Percentiles rank a stretch among this genome's conserved stretches.
Evolutionary conservation across 1,140 invertebrate species (phyloP).

Genomic region (Cardiocondyla obscurior): DNA sequence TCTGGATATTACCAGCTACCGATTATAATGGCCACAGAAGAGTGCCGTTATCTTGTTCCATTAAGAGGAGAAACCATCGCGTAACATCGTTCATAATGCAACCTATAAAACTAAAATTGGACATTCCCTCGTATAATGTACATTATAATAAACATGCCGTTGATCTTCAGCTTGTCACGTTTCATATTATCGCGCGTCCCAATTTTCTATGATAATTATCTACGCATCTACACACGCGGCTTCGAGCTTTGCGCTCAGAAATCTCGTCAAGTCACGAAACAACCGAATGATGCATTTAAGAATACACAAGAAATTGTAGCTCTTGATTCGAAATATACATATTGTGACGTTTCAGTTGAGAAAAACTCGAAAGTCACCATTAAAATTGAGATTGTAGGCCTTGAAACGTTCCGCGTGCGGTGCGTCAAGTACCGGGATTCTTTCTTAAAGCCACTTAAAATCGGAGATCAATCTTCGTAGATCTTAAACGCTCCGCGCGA

Average conservation of each 20-base stretch:
- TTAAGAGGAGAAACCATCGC: conserved; percentile 14
- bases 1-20: conserved; percentile 22
- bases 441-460: conserved; percentile 8
- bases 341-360: background rate
- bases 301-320: too few species aligned
- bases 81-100: conserved; percentile 9
- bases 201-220: conserved; percentile 21
- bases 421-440: conserved; percentile 2
- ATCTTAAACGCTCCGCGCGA: conserved; percentile 48
- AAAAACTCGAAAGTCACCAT: background rate
- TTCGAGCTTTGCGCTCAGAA: background rate
- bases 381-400: background rate
- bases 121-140: conserved; percentile 17
- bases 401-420: background rate
- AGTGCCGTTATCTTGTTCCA: conserved; percentile 39
- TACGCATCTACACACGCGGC: background rate
- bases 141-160: conserved; percentile 18
- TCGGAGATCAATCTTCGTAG: conserved; percentile 42
- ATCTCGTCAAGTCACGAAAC: background rate
- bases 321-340: background rate
- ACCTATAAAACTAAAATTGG: conserved; percentile 41
- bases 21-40: conserved; percentile 22
- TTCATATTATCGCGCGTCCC: conserved; percentile 1
- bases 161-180: conserved; percentile 13
- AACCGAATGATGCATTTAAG: too few species aligned